Evolutionary conservation across 2,113 vertebrate species (phyloP).

Genomic region (Chaetodon auriga): DNA sequence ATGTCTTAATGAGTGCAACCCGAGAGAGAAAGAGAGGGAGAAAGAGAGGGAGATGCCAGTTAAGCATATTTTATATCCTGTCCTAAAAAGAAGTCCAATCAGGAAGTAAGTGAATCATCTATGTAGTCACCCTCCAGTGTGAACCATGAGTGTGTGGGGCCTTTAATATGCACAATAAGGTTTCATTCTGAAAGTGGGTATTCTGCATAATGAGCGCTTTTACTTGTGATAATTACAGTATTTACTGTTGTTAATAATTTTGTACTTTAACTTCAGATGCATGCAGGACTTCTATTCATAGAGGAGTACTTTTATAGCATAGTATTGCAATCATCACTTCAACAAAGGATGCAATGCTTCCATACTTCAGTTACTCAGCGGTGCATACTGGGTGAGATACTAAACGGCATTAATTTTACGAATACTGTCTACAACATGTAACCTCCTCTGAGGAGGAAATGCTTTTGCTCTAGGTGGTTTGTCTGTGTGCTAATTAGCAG

Average conservation of each 20-base stretch:
- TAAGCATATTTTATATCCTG: too few relatives aligned
- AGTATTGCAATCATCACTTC: not conserved
- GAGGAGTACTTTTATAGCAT: not conserved
- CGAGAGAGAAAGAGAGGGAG: not conserved
- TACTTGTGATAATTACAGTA: too few relatives aligned
- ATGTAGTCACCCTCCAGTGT: too few relatives aligned
- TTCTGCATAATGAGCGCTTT: not conserved
- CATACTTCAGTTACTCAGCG: not conserved
- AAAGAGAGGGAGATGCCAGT: not conserved
- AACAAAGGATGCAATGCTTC: not conserved
- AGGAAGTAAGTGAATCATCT: too few relatives aligned
- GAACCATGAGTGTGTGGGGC: not conserved
- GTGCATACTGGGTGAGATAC: constrained; percentile 2
- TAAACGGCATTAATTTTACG: not conserved
- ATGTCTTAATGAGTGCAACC: not conserved
- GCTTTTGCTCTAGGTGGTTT: constrained; percentile 1
- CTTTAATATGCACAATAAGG: not conserved
- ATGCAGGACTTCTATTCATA: not conserved
- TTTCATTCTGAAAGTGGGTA: not conserved
- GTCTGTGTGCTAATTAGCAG: not conserved
- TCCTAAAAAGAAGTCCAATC: too few relatives aligned
- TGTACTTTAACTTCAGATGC: not conserved
- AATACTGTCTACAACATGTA: constrained; percentile 1
- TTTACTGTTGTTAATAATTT: too few relatives aligned
- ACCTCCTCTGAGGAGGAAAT: not conserved